Base-by-base conservation (phyloP, 1,140 invertebrate genomes). In the Eriocheir sinensis region DNA sequence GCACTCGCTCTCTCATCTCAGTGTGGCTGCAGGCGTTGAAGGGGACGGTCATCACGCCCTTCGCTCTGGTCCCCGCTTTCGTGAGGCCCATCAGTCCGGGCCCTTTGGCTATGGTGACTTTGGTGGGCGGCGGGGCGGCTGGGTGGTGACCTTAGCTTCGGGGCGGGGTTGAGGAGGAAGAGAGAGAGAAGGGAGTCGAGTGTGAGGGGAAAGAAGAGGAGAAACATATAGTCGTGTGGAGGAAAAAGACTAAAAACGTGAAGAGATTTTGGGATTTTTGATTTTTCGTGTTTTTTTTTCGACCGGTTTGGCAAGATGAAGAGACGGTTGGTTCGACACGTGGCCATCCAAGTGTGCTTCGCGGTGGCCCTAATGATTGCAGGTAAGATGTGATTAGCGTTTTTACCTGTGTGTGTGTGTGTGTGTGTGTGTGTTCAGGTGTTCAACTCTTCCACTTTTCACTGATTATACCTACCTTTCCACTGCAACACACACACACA, bases 401-500 rank as follows among this genome's bases (percentile, higher is more conserved):
- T 0, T 4, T 12, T 83, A 30, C 0, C 4, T 12, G 80, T 83
- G n/a, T 83, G 9, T 30, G 27, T n/a, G 15, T 83, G 83, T 30
- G 83, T 86, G 83, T 38, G 32, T 38, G 21, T 36, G 34, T 3
- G 83, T 9, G 17, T 30, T 15, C 4, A 0, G 15, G 60, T 72
- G 60, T 72, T 15, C 60, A n/a, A 21, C 60, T 72, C 60, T 72
- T 15, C n/a, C n/a, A 72, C 15, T 72, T 1, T 15, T 72, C 0
- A 15, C 15, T n/a, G 60, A 15, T 0, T 72, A n/a, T 72, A 6
- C 83, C 38, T 86, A 2, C 40, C 40, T 2, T 86, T 34, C 34
- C 83, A n/a, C 83, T 21, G 34, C 27, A 36, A 81, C 80, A 81
- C n/a, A 81, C 9, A 81, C 60, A 72, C 60, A 72, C 60, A 72